phyloP scores from a whole-genome alignment of 2,113 vertebrate genomes.

The Ploceus nigricollis region DNA sequence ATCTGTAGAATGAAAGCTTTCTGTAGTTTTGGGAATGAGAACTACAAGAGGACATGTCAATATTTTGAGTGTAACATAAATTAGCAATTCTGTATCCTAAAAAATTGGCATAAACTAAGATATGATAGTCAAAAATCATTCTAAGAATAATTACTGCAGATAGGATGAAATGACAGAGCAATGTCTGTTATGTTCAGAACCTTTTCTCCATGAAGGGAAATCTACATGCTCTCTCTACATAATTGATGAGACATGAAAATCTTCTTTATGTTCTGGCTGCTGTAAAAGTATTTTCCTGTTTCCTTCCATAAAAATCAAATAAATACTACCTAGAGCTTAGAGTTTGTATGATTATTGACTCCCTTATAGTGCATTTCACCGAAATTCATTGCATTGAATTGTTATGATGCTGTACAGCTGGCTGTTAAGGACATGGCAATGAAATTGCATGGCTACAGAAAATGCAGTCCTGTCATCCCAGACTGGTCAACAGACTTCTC shows the following conservation, averaged over 20 bases:
- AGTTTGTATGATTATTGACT: not conserved
- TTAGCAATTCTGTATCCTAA: not conserved
- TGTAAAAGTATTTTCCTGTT: not conserved
- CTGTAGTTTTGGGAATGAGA: not conserved
- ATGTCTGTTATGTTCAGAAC: not conserved
- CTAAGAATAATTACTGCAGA: not conserved
- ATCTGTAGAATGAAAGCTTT: not conserved
- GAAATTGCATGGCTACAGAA: conserved; percentile 2
- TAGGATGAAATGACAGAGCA: not conserved
- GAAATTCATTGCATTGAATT: not conserved
- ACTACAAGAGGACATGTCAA: not conserved
- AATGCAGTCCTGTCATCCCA: not conserved
- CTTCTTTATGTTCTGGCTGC: not conserved
- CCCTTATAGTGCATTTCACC: not conserved
- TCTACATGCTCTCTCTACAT: not conserved
- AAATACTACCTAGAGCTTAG: not conserved
- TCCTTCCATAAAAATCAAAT: not conserved
- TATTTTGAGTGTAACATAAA: not conserved
- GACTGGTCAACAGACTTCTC: not conserved
- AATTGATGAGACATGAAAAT: not conserved
- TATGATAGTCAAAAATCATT: not conserved
- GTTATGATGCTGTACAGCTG: not conserved
- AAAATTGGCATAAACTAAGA: not conserved
- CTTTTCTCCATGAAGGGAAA: not conserved
- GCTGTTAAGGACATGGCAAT: not conserved